Percentiles rank a stretch among this genome's conserved stretches.
Conservation (phyloP, 2,888 invertebrate species). For the Omphaloscelis lunosa region DNA sequence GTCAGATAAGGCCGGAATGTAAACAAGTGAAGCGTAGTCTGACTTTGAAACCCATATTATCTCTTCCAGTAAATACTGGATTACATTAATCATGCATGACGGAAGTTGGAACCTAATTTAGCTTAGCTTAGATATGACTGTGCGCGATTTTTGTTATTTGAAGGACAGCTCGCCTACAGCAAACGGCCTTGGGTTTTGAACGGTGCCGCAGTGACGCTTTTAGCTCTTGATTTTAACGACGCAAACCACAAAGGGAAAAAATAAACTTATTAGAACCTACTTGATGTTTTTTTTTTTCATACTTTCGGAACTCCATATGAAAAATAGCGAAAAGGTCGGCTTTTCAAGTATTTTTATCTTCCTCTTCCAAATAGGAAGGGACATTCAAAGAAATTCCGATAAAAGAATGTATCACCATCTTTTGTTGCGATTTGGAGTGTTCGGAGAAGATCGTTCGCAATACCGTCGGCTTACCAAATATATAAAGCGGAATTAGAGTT, state of each 20-base stretch:
- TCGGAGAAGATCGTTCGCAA: not conserved
- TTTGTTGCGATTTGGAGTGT: constrained; percentile 1
- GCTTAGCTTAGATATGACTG: constrained; percentile 18
- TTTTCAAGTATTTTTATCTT: constrained; percentile 13
- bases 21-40: constrained; percentile 6
- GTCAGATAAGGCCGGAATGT: constrained; percentile 38
- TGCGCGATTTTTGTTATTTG: constrained; percentile 31
- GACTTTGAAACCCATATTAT: constrained; percentile 37
- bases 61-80: constrained; percentile 22
- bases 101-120: constrained; percentile 14
- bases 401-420: constrained; percentile 34
- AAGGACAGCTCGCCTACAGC: constrained; percentile 35
- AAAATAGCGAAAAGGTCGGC: not conserved
- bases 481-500: not conserved
- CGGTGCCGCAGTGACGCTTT: constrained; percentile 35
- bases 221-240: constrained; percentile 6
- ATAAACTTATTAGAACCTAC: not conserved
- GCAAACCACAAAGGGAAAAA: not conserved
- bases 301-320: not conserved
- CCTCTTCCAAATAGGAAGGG: constrained; percentile 3
- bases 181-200: constrained; percentile 28
- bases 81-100: constrained; percentile 36
- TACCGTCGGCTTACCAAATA: too few species aligned
- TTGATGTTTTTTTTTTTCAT: constrained; percentile 15
- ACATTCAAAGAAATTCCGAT: constrained; percentile 6